Percentiles rank a stretch among this genome's conserved stretches.
Evolutionary conservation across 2,797 vertebrate species (phyloP).

Genomic region (Rhincodon typus): DNA sequence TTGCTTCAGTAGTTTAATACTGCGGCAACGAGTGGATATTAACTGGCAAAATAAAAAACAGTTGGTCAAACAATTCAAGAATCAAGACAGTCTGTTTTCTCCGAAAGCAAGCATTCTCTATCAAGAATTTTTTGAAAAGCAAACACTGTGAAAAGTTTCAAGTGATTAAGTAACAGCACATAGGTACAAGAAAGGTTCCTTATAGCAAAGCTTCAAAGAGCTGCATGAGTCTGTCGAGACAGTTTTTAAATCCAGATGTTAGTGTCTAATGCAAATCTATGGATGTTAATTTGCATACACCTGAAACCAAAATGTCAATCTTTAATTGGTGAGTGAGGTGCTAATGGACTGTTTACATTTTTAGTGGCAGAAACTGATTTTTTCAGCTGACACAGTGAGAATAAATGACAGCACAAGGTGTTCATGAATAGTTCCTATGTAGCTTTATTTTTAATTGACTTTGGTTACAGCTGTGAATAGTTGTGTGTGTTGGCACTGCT

Average conservation of each 20-base stretch:
- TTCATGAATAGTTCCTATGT: conserved; percentile 29
- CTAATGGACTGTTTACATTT: background rate
- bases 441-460: conserved; percentile 23
- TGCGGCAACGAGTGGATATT: background rate
- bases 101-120: background rate
- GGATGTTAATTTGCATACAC: background rate
- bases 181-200: background rate
- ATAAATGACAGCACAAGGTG: conserved; percentile 23
- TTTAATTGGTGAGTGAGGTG: background rate
- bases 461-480: conserved; percentile 33
- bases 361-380: background rate
- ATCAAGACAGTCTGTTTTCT: background rate
- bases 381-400: background rate
- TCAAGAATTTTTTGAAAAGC: background rate
- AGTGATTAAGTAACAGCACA: background rate
- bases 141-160: background rate
- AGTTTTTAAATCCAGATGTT: conserved; percentile 7
- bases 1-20: conserved; percentile 29
- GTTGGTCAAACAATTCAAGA: background rate
- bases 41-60: background rate
- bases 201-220: background rate
- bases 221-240: background rate
- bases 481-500: conserved; percentile 24
- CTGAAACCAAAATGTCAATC: background rate
- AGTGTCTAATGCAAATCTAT: background rate